Percentiles rank a stretch among this genome's conserved stretches.
These are phyloP conservation scores for Lepidocyrtoides sp. DNA, from an alignment of 2,888 invertebrate genomes.

Conservation along the genomic window DNA sequence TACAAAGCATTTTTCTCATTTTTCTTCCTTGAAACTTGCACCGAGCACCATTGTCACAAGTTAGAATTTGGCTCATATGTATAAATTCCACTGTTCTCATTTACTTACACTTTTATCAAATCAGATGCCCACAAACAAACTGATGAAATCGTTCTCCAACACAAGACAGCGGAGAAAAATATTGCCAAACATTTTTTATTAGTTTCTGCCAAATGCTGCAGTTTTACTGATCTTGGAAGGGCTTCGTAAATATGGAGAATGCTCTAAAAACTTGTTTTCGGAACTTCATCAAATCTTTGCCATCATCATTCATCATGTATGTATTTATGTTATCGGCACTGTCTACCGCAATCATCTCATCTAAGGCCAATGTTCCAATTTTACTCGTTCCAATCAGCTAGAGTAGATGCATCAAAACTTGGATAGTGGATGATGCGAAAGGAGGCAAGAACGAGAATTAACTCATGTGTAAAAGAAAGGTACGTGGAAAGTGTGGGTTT, in stretches of 20 bases:
- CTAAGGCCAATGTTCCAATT: not conserved
- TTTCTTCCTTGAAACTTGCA: slow-evolving; percentile 5
- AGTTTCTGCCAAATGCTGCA: not conserved
- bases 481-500: not conserved
- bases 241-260: not conserved
- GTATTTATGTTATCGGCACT: not conserved
- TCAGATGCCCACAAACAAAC: not conserved
- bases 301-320: slow-evolving; percentile 30
- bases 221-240: not conserved
- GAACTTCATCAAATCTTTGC: slow-evolving; percentile 29
- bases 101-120: slow-evolving; percentile 15
- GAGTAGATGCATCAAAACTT: not conserved
- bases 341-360: not conserved
- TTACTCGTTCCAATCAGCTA: not conserved
- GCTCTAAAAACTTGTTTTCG: slow-evolving; percentile 8
- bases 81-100: slow-evolving; percentile 5
- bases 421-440: not conserved
- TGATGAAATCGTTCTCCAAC: not conserved
- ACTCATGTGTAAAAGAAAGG: not conserved
- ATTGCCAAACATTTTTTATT: not conserved
- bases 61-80: not conserved
- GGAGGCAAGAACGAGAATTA: not conserved
- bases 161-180: not conserved
- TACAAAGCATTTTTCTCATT: not conserved
- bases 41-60: not conserved